Percentiles rank a stretch among this genome's conserved stretches.
These are phyloP conservation scores for Cynaeus angustus DNA, from an alignment of 2,888 invertebrate species.

Conservation along the genomic window DNA sequence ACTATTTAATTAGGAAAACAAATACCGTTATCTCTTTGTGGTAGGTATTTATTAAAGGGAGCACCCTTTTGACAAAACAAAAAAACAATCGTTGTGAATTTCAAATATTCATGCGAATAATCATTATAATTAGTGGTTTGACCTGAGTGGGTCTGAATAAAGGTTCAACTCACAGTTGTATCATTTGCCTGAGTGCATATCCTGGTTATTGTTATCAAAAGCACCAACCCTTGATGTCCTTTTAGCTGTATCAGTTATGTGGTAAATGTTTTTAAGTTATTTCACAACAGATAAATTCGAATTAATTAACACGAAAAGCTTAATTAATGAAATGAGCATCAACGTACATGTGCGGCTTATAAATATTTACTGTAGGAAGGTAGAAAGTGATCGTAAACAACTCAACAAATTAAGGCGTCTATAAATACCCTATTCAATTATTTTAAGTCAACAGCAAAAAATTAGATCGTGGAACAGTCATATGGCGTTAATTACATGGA, in stretches of 20 bases:
- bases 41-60: too few species aligned
- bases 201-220: conserved; percentile 43
- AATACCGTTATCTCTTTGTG: conserved; percentile 1
- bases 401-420: conserved; percentile 30
- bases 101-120: conserved; percentile 43
- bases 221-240: conserved; percentile 26
- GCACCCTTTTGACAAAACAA: not conserved
- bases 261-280: conserved; percentile 23
- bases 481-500: not conserved
- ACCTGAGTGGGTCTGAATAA: conserved; percentile 32
- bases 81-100: conserved; percentile 8
- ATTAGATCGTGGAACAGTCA: not conserved
- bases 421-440: not conserved
- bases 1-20: conserved; percentile 22
- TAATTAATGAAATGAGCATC: conserved; percentile 30
- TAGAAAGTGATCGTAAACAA: conserved; percentile 23
- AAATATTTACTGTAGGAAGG: conserved; percentile 30
- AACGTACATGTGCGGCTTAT: conserved; percentile 26
- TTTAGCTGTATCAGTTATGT: conserved; percentile 15
- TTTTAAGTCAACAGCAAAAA: not conserved
- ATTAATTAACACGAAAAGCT: conserved; percentile 28
- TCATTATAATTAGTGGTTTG: conserved; percentile 44
- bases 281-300: conserved; percentile 24
- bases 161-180: conserved; percentile 30
- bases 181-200: conserved; percentile 49